Evolutionary conservation across 2,113 vertebrate species (phyloP), one percentile per base, ranked within the genome.

Genomic region (Pseudolaguvia tuberculata): DNA sequence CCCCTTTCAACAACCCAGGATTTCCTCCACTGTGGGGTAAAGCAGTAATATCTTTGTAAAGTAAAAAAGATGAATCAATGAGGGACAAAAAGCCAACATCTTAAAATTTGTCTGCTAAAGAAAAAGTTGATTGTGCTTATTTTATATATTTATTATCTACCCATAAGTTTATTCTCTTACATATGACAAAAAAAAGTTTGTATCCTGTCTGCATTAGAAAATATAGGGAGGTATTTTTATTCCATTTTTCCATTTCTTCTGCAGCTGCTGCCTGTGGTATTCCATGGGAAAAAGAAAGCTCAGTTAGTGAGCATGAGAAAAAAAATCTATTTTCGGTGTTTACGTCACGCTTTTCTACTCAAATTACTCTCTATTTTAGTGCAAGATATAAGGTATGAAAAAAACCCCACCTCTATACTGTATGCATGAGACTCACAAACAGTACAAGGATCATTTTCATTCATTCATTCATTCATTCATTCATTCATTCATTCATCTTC

Each of bases 201-300:
- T 15, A 63, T 35, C 39, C 70, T 29, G n/a, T 70, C 29, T 62
- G 59, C 10, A 14, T 77, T 66, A 58, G 52, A 65, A 42, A 75
- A 77, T 78, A 73, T 72, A 53, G 47, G 53, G 21, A 39, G 45
- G 18, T 74, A 51, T 70, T 75, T 77, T 52, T 78, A 21, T 65
- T 77, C 61, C 23, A 78, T 69, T 63, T 77, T 20, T 68, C 27
- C 4, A 29, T 71, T 78, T 73, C 73, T 50, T 72, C 77, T 75
- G 42, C 70, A 72, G 68, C 80, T 48, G 76, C 80, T 85, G 84
- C 84, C 81, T 68, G 45, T 78, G 77, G 84, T 80, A 80, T 83
- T 90, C 84, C 88, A 89, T 90, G 89, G 89, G 89, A 91, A 91
- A 72, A 88, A 90, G 73, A 82, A 82, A 86, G 80, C 87, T 87